Evolutionary conservation across 92 coral and sea anemone species (phyloP).

Genomic region (Nematostella vectensis): DNA sequence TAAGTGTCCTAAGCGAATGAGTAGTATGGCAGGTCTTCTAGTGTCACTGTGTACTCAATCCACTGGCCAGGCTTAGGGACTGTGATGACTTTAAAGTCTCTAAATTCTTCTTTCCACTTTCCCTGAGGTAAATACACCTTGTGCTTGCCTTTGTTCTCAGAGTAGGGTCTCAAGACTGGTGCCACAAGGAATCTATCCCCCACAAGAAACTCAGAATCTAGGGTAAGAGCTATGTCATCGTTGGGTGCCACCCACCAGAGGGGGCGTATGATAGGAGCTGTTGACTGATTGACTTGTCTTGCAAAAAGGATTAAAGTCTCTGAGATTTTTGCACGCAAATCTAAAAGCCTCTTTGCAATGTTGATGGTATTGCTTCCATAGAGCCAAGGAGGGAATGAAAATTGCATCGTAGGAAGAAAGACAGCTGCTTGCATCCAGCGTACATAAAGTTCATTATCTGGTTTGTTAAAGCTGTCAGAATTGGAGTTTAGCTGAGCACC

Average conservation of each 20-base stretch:
- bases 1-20: slow-evolving; percentile 11
- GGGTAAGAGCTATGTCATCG: slow-evolving; percentile 41
- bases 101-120: slow-evolving; percentile 57
- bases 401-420: slow-evolving; percentile 73
- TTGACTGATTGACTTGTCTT: slow-evolving; percentile 40
- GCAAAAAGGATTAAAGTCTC: slow-evolving; percentile 41
- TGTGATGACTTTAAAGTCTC: slow-evolving; percentile 16
- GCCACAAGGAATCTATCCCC: slow-evolving; percentile 64
- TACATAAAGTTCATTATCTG: slow-evolving; percentile 64
- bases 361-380: slow-evolving; percentile 45
- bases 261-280: slow-evolving; percentile 64
- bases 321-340: slow-evolving; percentile 35
- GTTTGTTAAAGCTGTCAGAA: slow-evolving; percentile 3
- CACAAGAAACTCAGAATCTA: slow-evolving; percentile 57
- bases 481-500: slow-evolving; percentile 9
- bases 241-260: slow-evolving; percentile 81
- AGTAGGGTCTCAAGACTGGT: slow-evolving; percentile 46
- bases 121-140: slow-evolving; percentile 62
- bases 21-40: slow-evolving; percentile 52
- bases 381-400: slow-evolving; percentile 63
- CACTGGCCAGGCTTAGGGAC: slow-evolving; percentile 33
- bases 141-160: slow-evolving; percentile 31
- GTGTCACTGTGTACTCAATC: slow-evolving; percentile 28
- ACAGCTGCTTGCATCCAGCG: slow-evolving; percentile 72
- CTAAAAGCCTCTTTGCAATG: slow-evolving; percentile 35